Conservation (phyloP, 2,888 invertebrate species). For the Drosophila mimetica region DNA sequence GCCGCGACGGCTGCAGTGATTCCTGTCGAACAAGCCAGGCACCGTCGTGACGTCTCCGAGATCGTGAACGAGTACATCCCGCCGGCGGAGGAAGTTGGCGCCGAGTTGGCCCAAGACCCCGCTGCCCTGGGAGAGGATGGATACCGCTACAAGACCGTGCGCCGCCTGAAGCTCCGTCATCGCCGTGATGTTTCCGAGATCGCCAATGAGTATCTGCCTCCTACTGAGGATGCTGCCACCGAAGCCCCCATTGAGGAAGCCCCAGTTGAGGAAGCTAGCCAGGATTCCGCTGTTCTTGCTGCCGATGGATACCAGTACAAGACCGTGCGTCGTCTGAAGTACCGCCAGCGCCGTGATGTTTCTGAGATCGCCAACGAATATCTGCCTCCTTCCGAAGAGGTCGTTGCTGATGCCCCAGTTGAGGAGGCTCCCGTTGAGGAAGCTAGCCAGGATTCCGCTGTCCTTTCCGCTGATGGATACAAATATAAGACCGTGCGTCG, state of each 20-base stretch:
- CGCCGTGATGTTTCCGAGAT: conserved; percentile 77
- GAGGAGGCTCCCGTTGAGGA: conserved; percentile 27
- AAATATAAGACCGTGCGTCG: conserved; percentile 33
- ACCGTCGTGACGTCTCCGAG: conserved; percentile 78
- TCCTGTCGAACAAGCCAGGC: conserved; percentile 78
- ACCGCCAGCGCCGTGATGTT: conserved; percentile 48
- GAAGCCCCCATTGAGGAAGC: conserved; percentile 40
- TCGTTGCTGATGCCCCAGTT: conserved; percentile 3
- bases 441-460: conserved; percentile 23
- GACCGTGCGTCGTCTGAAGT: conserved; percentile 49
- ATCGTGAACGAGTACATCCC: conserved; percentile 73
- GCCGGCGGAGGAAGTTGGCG: conserved; percentile 58
- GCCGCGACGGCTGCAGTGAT: conserved; percentile 79
- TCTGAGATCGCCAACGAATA: conserved; percentile 46
- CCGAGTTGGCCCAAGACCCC: conserved; percentile 58
- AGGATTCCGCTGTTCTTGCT: conserved; percentile 53
- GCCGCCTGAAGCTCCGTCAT: conserved; percentile 70
- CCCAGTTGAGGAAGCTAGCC: conserved; percentile 43
- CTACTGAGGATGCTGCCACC: conserved; percentile 51
- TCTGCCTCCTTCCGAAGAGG: conserved; percentile 34
- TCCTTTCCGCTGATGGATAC: conserved; percentile 37
- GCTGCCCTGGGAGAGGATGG: conserved; percentile 69
- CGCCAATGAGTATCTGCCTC: conserved; percentile 67
- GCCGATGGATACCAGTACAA: conserved; percentile 52
- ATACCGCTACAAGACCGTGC: conserved; percentile 77